phyloP scores from a whole-genome alignment of 2,888 invertebrate genomes.

The Drosophila fungiperda region DNA sequence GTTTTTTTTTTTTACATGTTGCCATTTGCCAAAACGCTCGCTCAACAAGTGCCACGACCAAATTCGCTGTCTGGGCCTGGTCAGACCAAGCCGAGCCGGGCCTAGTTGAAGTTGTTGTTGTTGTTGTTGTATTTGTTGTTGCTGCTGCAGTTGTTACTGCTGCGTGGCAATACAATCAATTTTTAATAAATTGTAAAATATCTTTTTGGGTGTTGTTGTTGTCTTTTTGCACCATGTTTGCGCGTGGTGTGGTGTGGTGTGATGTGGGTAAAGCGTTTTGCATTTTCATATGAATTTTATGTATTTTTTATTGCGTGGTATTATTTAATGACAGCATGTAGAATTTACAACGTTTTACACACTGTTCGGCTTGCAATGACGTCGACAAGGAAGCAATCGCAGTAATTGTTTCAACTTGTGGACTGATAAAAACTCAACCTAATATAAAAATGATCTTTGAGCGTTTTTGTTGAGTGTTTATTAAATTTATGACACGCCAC shows the following conservation, averaged over 20 bases:
- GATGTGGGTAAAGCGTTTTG: conserved; percentile 63
- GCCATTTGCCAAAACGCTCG: conserved; percentile 71
- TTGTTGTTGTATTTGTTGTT: conserved; percentile 26
- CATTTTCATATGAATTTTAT: conserved; percentile 68
- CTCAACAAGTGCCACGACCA: conserved; percentile 63
- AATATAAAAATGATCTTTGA: background rate
- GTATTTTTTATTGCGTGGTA: conserved; percentile 68
- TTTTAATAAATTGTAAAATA: conserved; percentile 77
- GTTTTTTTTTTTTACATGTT: conserved; percentile 59
- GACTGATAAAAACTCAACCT: background rate
- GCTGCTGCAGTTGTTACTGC: conserved; percentile 53
- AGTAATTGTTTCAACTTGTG: conserved; percentile 5
- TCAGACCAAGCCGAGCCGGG: conserved; percentile 40
- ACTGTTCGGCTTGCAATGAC: conserved; percentile 25
- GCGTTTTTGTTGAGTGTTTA: background rate
- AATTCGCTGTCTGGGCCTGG: conserved; percentile 33
- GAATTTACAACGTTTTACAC: conserved; percentile 47
- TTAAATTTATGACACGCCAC: conserved; percentile 10
- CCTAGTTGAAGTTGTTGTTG: conserved; percentile 36
- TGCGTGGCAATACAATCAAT: conserved; percentile 79
- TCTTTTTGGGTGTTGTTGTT: conserved; percentile 34
- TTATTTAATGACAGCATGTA: conserved; percentile 71
- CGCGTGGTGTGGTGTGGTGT: conserved; percentile 13
- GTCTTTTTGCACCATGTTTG: conserved; percentile 39
- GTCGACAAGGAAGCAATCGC: conserved; percentile 47